Conservation (phyloP, 2,113 vertebrate genomes). For the Bathybates hornii region DNA sequence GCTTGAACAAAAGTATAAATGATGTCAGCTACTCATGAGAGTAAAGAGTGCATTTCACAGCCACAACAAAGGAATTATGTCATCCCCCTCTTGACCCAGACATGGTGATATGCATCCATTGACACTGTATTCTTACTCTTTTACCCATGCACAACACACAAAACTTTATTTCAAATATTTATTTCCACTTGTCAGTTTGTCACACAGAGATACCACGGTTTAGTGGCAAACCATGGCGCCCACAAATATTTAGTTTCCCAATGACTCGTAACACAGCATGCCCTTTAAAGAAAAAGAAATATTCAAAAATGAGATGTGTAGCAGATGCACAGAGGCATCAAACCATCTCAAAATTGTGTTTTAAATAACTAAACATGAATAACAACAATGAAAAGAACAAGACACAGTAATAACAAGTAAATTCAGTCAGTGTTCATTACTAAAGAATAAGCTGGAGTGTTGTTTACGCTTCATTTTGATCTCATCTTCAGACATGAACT, state of each 20-base stretch:
- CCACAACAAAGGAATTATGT: neutral
- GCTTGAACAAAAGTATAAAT: neutral
- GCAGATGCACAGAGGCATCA: neutral
- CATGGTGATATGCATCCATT: neutral
- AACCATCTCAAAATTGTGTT: neutral
- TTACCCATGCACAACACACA: neutral
- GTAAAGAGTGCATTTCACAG: neutral
- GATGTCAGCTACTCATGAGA: neutral
- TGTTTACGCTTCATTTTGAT: neutral
- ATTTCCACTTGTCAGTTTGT: neutral
- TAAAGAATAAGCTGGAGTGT: neutral
- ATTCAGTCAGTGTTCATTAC: neutral
- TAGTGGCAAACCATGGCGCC: neutral
- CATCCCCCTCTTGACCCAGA: neutral
- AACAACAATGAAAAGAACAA: neutral
- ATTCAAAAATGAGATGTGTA: neutral
- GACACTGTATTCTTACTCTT: neutral
- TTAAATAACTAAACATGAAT: neutral
- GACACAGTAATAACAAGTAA: neutral
- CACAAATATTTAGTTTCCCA: neutral
- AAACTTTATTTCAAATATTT: neutral
- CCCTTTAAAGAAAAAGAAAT: neutral
- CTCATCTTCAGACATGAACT: neutral
- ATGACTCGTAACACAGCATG: neutral
- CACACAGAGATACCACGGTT: neutral